Percentiles rank a stretch among this genome's conserved stretches.
These are phyloP conservation scores for Andrena chrysosceles DNA, from an alignment of 2,888 invertebrate species.

Conservation along the genomic window DNA sequence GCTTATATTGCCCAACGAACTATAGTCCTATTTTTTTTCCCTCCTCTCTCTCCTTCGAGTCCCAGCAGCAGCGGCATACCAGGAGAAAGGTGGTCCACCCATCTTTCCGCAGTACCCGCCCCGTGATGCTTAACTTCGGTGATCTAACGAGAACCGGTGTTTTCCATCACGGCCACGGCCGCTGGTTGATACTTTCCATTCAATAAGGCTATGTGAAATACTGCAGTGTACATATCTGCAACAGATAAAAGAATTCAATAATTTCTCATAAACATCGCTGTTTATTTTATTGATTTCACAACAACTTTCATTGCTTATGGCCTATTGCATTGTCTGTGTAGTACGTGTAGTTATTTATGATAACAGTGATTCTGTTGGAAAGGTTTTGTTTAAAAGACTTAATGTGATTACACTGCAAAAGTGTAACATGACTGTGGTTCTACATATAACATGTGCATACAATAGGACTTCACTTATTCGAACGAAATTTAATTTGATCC, in stretches of 20 bases:
- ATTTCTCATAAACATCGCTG: neutral
- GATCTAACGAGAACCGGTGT: no score
- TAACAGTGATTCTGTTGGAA: neutral
- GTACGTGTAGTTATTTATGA: constrained; percentile 8
- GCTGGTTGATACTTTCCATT: constrained; percentile 10
- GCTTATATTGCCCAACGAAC: no score
- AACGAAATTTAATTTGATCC: neutral
- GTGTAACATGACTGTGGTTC: constrained; percentile 15
- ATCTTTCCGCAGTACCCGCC: no score
- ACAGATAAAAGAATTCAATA: neutral
- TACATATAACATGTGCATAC: neutral
- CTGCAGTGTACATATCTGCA: neutral
- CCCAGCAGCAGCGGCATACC: no score
- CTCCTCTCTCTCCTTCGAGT: no score
- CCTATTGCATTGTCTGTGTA: constrained; percentile 2
- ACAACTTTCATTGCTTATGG: constrained; percentile 4
- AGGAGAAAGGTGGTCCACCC: no score
- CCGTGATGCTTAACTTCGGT: no score
- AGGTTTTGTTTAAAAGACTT: constrained; percentile 5
- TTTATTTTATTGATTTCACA: neutral
- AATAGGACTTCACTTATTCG: neutral
- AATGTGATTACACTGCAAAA: constrained; percentile 27
- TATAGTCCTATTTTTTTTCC: no score
- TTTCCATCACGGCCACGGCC: no score
- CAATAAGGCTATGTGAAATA: constrained; percentile 5